Percentiles rank a stretch among this genome's conserved stretches.
phyloP scores from a whole-genome alignment of 2,888 invertebrate genomes.

The Cactoblastis cactorum region DNA sequence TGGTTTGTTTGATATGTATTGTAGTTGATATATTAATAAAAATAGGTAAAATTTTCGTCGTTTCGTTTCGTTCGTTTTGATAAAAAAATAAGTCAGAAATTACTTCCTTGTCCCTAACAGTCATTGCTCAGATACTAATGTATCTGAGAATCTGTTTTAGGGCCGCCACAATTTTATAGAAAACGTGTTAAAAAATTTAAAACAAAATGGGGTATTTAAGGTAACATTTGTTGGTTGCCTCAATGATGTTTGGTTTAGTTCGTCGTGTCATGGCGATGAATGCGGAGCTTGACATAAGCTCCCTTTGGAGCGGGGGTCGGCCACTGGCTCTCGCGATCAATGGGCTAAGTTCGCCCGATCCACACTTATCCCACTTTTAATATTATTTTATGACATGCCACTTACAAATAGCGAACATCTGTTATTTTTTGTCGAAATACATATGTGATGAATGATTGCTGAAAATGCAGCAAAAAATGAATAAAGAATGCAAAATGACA shows the following conservation, averaged over 20 bases:
- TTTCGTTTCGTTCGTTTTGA: no score
- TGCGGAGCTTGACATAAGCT: constrained; percentile 45
- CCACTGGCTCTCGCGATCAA: constrained; percentile 47
- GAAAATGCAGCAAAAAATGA: not conserved
- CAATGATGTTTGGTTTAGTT: constrained; percentile 19
- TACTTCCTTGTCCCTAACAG: no score
- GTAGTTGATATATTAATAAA: no score
- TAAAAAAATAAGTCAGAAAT: no score
- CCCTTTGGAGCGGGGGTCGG: constrained; percentile 36
- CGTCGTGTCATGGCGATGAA: constrained; percentile 39
- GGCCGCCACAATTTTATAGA: not conserved
- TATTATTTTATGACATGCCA: constrained; percentile 35
- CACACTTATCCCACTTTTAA: constrained; percentile 42
- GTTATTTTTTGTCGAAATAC: constrained; percentile 26
- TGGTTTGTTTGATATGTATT: no score
- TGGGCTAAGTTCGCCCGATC: constrained; percentile 37
- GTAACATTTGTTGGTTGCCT: not conserved
- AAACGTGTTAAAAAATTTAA: not conserved
- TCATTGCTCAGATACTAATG: no score
- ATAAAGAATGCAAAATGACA: no score
- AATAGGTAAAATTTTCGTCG: no score
- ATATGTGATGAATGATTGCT: not conserved
- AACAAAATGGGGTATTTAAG: not conserved
- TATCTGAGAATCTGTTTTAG: no score
- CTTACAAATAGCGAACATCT: constrained; percentile 38